These are phyloP conservation scores for Halcyon chelicuti DNA, from an alignment of 2,797 vertebrate species.

Conservation along the genomic window DNA sequence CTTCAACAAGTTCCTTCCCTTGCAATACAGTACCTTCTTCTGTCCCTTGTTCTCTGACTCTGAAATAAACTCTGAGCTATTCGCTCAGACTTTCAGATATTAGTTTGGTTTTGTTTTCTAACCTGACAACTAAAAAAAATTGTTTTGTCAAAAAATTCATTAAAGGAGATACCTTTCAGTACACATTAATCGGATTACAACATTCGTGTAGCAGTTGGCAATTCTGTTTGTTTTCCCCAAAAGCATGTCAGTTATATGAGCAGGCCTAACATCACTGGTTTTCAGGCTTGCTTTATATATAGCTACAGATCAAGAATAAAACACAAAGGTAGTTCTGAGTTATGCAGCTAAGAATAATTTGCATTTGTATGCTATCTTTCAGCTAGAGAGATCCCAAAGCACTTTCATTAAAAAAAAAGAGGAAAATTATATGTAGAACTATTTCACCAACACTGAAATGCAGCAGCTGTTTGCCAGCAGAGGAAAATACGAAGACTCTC, in stretches of 20 bases:
- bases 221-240: neutral
- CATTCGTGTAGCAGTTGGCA: neutral
- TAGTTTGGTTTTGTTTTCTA: neutral
- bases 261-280: neutral
- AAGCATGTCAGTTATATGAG: neutral
- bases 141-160: neutral
- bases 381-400: neutral
- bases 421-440: neutral
- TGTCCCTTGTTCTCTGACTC: no score
- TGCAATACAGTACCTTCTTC: no score
- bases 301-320: neutral
- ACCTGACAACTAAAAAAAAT: neutral
- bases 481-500: neutral
- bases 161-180: neutral
- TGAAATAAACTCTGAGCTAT: neutral
- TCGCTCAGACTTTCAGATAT: neutral
- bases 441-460: neutral
- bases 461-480: neutral
- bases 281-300: neutral
- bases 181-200: neutral
- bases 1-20: no score
- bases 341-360: neutral
- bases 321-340: neutral
- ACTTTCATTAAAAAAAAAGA: neutral
- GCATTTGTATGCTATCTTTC: neutral